A percentile compares a stretch with the other conserved stretches of the same genome.
phyloP scores from a whole-genome alignment of 1,140 invertebrate genomes.

The Pristionchus pacificus region DNA sequence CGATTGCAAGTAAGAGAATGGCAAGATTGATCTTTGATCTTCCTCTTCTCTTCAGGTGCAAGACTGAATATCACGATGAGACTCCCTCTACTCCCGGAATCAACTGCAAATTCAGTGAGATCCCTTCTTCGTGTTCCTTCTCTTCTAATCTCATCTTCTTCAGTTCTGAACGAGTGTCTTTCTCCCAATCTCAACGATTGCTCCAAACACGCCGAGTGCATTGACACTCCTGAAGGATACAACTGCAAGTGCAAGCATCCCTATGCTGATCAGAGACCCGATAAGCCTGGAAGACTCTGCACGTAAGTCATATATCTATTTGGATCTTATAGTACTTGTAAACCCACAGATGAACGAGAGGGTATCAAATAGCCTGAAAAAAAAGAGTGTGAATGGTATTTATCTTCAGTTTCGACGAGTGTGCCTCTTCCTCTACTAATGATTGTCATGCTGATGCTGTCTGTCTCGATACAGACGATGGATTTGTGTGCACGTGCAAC shows the following conservation, averaged over 20 bases:
- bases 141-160: background rate
- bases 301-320: background rate
- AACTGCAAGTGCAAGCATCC: conserved; percentile 31
- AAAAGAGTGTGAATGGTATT: background rate
- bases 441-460: conserved; percentile 53
- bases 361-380: conserved; percentile 21
- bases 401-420: conserved; percentile 42
- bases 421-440: conserved; percentile 34
- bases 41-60: conserved; percentile 14
- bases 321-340: background rate
- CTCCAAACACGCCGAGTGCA: conserved; percentile 34
- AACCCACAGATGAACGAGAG: no score
- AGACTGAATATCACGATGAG: conserved; percentile 36
- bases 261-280: conserved; percentile 41
- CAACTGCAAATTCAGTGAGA: conserved; percentile 42
- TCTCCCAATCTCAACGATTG: conserved; percentile 40
- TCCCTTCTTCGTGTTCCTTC: no score
- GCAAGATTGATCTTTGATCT: background rate
- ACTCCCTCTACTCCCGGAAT: conserved; percentile 34
- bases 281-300: conserved; percentile 47
- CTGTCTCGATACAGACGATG: conserved; percentile 47
- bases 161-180: conserved; percentile 40
- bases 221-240: conserved; percentile 40
- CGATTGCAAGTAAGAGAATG: conserved; percentile 21
- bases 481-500: conserved; percentile 16